Percentiles rank a stretch among this genome's conserved stretches.
These are phyloP conservation scores for Alviniconcha marisindica DNA, from an alignment of 1,140 invertebrate genomes.

Conservation along the genomic window DNA sequence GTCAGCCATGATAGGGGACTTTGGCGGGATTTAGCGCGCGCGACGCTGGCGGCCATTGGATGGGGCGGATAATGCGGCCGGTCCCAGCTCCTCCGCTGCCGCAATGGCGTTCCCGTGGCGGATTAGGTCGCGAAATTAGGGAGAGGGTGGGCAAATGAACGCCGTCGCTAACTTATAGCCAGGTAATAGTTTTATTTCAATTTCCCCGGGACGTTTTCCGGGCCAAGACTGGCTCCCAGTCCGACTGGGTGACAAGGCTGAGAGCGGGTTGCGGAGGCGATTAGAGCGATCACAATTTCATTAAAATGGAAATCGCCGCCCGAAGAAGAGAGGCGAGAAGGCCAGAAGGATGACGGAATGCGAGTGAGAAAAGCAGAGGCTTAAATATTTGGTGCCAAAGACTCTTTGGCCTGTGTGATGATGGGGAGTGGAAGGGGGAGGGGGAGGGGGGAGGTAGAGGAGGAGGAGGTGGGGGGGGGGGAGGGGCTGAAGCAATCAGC, in stretches of 20 bases:
- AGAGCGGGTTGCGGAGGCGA: slow-evolving; percentile 15
- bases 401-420: background rate
- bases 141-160: slow-evolving; percentile 32
- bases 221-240: background rate
- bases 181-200: slow-evolving; percentile 60
- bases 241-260: background rate
- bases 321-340: slow-evolving; percentile 38
- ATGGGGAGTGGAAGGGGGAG: too few relatives aligned
- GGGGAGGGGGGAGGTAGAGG: background rate
- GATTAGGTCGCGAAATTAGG: slow-evolving; percentile 37
- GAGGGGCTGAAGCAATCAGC: background rate
- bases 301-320: slow-evolving; percentile 69
- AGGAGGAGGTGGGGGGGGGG: background rate
- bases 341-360: background rate
- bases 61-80: slow-evolving; percentile 34
- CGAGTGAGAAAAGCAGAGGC: background rate
- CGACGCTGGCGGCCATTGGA: slow-evolving; percentile 27
- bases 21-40: slow-evolving; percentile 29
- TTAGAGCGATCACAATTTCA: slow-evolving; percentile 69
- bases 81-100: background rate
- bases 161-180: slow-evolving; percentile 42
- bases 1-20: slow-evolving; percentile 36
- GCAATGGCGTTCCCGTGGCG: background rate
- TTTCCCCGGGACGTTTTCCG: slow-evolving; percentile 45
- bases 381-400: slow-evolving; percentile 6